Conservation (phyloP, 2,797 vertebrate species). For the Bothrops alternatus region DNA sequence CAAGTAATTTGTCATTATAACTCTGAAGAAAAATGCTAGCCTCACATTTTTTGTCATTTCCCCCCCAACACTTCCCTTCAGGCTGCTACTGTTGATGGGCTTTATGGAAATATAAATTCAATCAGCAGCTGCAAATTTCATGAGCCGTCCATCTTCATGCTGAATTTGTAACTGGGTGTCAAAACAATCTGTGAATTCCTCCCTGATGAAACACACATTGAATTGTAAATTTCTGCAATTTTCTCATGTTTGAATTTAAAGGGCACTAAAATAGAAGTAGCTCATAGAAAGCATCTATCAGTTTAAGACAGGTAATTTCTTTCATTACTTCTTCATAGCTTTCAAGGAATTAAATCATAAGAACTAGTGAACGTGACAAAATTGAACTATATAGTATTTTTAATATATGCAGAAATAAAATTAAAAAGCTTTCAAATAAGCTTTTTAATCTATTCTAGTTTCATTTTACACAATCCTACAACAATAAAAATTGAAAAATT, state of each 20-base stretch:
- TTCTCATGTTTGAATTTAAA: constrained; percentile 78
- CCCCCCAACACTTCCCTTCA: constrained; percentile 68
- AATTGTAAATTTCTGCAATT: constrained; percentile 84
- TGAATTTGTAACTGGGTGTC: constrained; percentile 88
- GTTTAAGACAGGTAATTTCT: constrained; percentile 57
- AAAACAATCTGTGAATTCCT: constrained; percentile 86
- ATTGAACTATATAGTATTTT: constrained; percentile 39
- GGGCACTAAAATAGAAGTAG: constrained; percentile 71
- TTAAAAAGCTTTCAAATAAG: constrained; percentile 25
- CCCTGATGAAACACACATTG: constrained; percentile 81
- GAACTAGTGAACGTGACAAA: constrained; percentile 28
- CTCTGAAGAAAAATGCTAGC: constrained; percentile 68
- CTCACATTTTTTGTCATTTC: constrained; percentile 73
- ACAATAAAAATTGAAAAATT: constrained; percentile 30
- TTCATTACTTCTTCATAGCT: constrained; percentile 44
- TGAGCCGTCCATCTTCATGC: constrained; percentile 84
- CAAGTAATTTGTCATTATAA: constrained; percentile 71
- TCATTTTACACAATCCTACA: constrained; percentile 35
- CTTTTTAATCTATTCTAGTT: constrained; percentile 9
- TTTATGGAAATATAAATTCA: constrained; percentile 94
- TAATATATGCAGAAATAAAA: constrained; percentile 32
- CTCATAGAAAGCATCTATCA: constrained; percentile 57
- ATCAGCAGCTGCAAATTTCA: constrained; percentile 94
- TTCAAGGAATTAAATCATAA: constrained; percentile 64
- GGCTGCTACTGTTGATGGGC: constrained; percentile 80